Evolutionary conservation across 1,140 invertebrate genomes (phyloP), one percentile per base, ranked within the genome.

Genomic region (Calosoma granatense): DNA sequence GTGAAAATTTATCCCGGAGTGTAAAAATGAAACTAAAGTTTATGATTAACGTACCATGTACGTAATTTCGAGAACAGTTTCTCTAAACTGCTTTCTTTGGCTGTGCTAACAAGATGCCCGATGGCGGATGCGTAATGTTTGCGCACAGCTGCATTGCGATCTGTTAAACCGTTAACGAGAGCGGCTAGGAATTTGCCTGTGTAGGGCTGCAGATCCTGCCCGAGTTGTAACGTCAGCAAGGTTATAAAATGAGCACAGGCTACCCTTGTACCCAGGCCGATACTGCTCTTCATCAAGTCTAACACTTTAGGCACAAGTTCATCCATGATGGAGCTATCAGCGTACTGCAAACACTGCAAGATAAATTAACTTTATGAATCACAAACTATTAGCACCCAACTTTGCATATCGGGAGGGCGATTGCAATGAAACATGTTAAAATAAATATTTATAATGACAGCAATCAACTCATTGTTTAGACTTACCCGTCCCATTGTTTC

Each of bases 11-110:
- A n/a, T 22, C 76, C 73, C 54, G 71, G 70, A 43, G 71, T 72
- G 64, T 88, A 80, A 67, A 93, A 30, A 30, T 30, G 26, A 6
- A 30, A 30, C 14, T 30, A 14, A n/a, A n/a, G n/a, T n/a, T n/a
- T n/a, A n/a, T n/a, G n/a, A n/a, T n/a, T n/a, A n/a, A 30, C 17
- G 6, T 47, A 95, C 74, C 91, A 84, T 15, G 77, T 80, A 59
- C 86, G 81, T 51, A 95, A 74, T 68, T 86, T 93, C 60, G 79
- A 78, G 67, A 95, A 85, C 11, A 97, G 70, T 66, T 92, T 94
- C 61, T 92, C 88, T 51, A 92, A 77, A 65, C 88, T 93, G 61
- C 85, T 85, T 56, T 88, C 81, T 76, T 94, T 94, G n/a, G 90
- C 89, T 59, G 83, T 81, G 55, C 87, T 82, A 2, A 92, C 83